A percentile compares a stretch with the other conserved stretches of the same genome.
These are phyloP conservation scores for Brienomyrus longianalis DNA, from an alignment of 2,113 vertebrate species.

Conservation along the genomic window DNA sequence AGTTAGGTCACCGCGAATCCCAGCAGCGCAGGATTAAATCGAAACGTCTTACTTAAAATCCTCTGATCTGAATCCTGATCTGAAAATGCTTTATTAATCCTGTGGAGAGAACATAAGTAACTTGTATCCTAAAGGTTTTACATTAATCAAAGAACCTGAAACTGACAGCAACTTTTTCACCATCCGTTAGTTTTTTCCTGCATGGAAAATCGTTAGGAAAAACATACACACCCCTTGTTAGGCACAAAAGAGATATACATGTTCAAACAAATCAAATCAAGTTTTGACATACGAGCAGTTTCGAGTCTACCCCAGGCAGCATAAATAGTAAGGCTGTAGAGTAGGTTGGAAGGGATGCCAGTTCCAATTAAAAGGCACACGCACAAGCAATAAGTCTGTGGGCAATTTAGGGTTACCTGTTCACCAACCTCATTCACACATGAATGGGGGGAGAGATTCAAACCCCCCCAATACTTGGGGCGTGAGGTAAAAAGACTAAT, in stretches of 20 bases:
- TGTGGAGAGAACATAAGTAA: neutral
- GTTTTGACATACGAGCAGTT: neutral
- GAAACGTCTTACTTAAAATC: slow-evolving; percentile 4
- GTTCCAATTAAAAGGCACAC: neutral
- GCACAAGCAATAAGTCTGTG: neutral
- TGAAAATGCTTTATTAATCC: neutral
- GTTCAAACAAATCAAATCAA: neutral
- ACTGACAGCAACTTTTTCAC: neutral
- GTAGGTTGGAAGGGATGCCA: neutral
- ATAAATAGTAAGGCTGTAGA: neutral
- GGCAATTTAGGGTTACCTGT: neutral
- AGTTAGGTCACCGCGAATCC: slow-evolving; percentile 5
- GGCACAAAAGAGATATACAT: neutral
- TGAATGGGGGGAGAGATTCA: neutral
- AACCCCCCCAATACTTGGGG: neutral
- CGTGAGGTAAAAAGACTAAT: neutral
- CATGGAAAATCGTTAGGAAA: neutral
- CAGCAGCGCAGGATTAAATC: slow-evolving; percentile 13
- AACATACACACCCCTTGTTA: neutral
- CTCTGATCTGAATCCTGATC: slow-evolving; percentile 8
- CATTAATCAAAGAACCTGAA: neutral
- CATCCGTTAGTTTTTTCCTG: neutral
- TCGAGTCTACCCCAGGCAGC: neutral
- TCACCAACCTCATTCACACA: neutral
- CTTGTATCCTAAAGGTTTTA: slow-evolving; percentile 3